These are phyloP conservation scores for Elachura formosa DNA, from an alignment of 2,113 vertebrate species.

Conservation along the genomic window DNA sequence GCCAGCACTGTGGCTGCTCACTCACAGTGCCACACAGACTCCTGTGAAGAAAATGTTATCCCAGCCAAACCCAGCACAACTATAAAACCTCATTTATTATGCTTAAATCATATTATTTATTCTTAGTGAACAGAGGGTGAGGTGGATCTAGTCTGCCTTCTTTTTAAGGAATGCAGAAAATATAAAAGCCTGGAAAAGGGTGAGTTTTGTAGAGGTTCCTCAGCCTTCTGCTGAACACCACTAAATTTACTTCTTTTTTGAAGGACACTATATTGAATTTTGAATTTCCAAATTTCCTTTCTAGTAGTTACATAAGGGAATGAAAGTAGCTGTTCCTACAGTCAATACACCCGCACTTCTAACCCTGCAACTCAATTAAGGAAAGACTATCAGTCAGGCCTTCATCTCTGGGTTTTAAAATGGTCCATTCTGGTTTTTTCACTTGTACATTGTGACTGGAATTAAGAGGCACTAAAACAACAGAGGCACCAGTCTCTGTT, in stretches of 20 bases:
- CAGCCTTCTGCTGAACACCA: neutral
- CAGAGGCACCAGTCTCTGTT: neutral
- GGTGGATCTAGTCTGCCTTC: neutral
- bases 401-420: neutral
- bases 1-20: neutral
- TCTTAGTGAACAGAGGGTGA: neutral
- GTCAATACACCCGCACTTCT: neutral
- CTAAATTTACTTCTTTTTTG: neutral
- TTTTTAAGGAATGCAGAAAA: conserved; percentile 2
- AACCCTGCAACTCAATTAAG: neutral
- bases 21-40: neutral
- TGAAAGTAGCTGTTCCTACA: neutral
- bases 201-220: neutral
- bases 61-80: neutral
- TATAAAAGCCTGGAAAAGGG: neutral
- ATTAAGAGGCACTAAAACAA: neutral
- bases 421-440: neutral
- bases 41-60: neutral
- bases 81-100: neutral
- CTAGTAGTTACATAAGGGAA: neutral
- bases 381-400: neutral
- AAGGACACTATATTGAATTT: neutral
- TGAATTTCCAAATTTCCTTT: neutral
- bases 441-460: neutral
- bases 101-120: neutral